Base-by-base conservation (phyloP, 2,113 vertebrate species). In the Dromas ardeola region DNA sequence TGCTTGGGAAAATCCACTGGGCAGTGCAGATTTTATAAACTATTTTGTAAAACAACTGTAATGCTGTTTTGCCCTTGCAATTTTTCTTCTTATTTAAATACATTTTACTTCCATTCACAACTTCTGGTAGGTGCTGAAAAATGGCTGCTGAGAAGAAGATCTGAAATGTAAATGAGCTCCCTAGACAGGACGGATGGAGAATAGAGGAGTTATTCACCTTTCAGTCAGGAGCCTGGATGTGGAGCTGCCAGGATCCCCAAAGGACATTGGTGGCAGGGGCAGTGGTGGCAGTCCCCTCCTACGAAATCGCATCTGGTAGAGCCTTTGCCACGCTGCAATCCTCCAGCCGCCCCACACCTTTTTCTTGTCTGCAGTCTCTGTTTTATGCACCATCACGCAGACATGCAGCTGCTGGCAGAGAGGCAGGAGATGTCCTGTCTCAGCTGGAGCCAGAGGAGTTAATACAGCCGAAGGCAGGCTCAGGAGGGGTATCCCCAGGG, bases 271-370 rank as follows among this genome's bases (percentile, higher is more conserved):
- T 40, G 65, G 15, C 63, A 15, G 40, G 20, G 42, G 30, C 42
- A 72, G 61, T 7, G 26, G 18, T 55, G 34, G 10, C 53, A 19
- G 12, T 27, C 5, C 10, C 49, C 50, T 74, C 29, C 40, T 34
- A 13, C 18, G 1, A 47, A 79, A 43, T 40, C 47, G 12, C 13
- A 3, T 23, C 58, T 34, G 20, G 7, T 11, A 49, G n/a, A 69
- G 4, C 40, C 9, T 76, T 36, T 27, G 8, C 5, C 4, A 1
- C 5, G 13, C 32, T 21, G 43, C 0, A 0, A 23, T 5, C 26
- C 65, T 55, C 63, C 40, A 65, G 16, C 18, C 4, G 1, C 14
- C 55, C n/a, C 34, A 79, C 29, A 15, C 7, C 4, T 27, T 61
- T 29, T 49, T 18, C 65, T 70, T 45, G 6, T 19, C 38, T 42